Conservation (phyloP, 1,140 invertebrate species). For the Araneus ventricosus region DNA sequence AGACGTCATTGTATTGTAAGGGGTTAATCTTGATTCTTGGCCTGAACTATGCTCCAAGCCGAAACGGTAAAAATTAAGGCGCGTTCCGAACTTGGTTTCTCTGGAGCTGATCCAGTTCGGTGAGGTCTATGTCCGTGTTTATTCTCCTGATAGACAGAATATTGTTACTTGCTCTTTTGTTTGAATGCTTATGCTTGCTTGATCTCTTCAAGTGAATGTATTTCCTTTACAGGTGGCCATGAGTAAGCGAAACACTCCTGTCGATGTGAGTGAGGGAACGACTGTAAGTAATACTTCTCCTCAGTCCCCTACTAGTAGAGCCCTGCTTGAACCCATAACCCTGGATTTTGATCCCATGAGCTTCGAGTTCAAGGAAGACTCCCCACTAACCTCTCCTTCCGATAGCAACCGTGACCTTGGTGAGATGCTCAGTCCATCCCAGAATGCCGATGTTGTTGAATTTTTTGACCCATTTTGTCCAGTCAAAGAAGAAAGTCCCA, state of each 20-base stretch:
- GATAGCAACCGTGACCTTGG: slow-evolving; percentile 68
- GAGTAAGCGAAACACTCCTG: slow-evolving; percentile 62
- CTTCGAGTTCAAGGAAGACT: slow-evolving; percentile 73
- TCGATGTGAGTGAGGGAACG: slow-evolving; percentile 63
- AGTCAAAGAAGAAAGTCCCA: slow-evolving; percentile 73
- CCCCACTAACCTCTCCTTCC: slow-evolving; percentile 74
- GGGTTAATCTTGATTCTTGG: too few relatives aligned
- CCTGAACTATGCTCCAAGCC: too few relatives aligned
- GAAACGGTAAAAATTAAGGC: too few relatives aligned
- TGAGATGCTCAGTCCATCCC: slow-evolving; percentile 64
- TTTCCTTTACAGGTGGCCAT: slow-evolving; percentile 61
- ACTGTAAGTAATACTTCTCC: slow-evolving; percentile 72
- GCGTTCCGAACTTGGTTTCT: too few relatives aligned
- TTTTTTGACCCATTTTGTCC: slow-evolving; percentile 74
- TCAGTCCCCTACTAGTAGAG: slow-evolving; percentile 67
- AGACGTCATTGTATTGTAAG: too few relatives aligned
- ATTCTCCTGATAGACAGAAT: background rate
- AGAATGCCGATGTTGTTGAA: slow-evolving; percentile 69
- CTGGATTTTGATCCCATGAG: slow-evolving; percentile 75
- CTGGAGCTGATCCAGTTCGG: too few relatives aligned
- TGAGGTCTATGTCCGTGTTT: background rate
- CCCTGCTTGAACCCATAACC: slow-evolving; percentile 73
- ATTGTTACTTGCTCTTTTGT: too few relatives aligned
- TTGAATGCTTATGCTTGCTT: background rate
- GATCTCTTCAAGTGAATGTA: background rate